Percentiles rank a stretch among this genome's conserved stretches.
phyloP scores from a whole-genome alignment of 2,888 invertebrate species.

The Hirtodrosophila histrioides region DNA sequence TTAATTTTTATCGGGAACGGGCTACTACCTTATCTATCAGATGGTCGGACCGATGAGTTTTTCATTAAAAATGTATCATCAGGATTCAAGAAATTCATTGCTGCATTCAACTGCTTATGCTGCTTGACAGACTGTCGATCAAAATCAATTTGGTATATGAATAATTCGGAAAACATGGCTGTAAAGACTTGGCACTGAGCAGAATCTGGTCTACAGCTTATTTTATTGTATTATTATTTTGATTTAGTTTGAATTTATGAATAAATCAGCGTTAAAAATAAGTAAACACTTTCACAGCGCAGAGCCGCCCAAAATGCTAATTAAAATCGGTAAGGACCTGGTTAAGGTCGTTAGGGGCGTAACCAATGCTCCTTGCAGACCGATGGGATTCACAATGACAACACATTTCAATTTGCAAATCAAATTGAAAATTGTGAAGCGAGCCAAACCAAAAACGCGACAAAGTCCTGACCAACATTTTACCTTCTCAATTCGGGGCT shows the following conservation, averaged over 20 bases:
- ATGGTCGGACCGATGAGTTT: no score
- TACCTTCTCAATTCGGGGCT: constrained; percentile 37
- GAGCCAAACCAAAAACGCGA: constrained; percentile 1
- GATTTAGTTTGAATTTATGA: constrained; percentile 39
- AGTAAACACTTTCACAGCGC: not conserved
- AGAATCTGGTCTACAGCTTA: not conserved
- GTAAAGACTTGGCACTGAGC: no score
- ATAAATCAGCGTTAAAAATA: constrained; percentile 40
- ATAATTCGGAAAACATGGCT: no score
- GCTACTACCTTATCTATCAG: no score
- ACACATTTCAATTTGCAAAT: constrained; percentile 72
- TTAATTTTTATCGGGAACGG: no score
- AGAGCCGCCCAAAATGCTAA: constrained; percentile 44
- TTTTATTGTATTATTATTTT: not conserved
- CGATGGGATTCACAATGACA: constrained; percentile 12
- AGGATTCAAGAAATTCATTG: no score
- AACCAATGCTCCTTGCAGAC: not conserved
- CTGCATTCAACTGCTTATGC: no score
- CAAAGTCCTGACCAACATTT: constrained; percentile 29
- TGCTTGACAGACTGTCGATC: no score
- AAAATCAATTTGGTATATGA: no score
- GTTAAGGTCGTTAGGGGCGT: constrained; percentile 1
- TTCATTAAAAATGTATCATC: no score
- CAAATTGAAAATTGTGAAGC: constrained; percentile 46
- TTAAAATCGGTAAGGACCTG: constrained; percentile 39